A percentile compares a stretch with the other conserved stretches of the same genome.
Conservation (phyloP, 2,797 vertebrate genomes). For the Coendou prehensilis region DNA sequence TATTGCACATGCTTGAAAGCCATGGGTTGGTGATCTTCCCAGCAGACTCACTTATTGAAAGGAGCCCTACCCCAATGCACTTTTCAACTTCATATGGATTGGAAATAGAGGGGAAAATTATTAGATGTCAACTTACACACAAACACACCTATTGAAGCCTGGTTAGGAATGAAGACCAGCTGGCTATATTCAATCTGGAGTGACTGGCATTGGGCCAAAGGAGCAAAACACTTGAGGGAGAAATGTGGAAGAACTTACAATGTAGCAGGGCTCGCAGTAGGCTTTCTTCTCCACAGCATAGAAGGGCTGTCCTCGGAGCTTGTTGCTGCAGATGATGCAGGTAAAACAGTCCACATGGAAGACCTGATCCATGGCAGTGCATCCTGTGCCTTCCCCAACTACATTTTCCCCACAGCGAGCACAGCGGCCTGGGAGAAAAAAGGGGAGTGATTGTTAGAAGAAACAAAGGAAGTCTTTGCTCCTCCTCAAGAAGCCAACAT, state of each 20-base stretch:
- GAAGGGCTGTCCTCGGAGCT: slow-evolving; percentile 98
- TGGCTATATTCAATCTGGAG: not conserved
- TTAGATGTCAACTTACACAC: not conserved
- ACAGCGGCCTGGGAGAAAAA: slow-evolving; percentile 93
- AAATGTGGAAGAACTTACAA: slow-evolving; percentile 92
- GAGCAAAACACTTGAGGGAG: not conserved
- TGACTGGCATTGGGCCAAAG: not conserved
- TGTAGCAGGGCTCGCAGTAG: slow-evolving; percentile 98
- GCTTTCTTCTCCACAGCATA: slow-evolving; percentile 98
- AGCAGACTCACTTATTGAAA: not conserved
- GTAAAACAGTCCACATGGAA: slow-evolving; percentile 98
- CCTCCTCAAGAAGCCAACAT: not conserved
- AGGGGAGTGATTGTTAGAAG: not conserved
- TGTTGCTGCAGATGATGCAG: slow-evolving; percentile 95
- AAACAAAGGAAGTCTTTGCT: not conserved
- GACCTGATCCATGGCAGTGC: slow-evolving; percentile 99
- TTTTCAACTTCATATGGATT: not conserved
- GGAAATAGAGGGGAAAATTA: not conserved
- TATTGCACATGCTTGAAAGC: not conserved
- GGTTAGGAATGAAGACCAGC: not conserved
- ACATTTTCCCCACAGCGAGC: slow-evolving; percentile 98
- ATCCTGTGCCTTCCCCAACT: slow-evolving; percentile 97
- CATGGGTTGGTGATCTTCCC: not conserved
- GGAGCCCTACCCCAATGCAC: not conserved
- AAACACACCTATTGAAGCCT: not conserved